phyloP scores from a whole-genome alignment of 2,888 invertebrate genomes.

The Nomada fucata region DNA sequence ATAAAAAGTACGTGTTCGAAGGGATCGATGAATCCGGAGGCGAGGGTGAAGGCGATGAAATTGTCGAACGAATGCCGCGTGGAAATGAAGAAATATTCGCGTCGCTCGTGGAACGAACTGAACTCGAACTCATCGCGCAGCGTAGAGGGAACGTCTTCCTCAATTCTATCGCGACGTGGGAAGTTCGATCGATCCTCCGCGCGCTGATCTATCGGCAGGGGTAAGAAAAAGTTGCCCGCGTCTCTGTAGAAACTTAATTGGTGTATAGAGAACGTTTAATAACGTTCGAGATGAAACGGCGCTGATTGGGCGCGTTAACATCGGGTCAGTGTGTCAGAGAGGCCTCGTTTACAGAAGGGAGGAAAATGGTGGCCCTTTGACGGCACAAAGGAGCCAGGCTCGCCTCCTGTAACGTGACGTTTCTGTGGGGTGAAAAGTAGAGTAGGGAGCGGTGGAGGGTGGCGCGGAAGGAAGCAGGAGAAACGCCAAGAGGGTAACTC shows the following conservation, averaged over 20 bases:
- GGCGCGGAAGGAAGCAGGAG: constrained; percentile 24
- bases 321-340: constrained; percentile 79
- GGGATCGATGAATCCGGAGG: too few species aligned
- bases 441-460: constrained; percentile 24
- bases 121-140: too few species aligned
- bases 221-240: not conserved
- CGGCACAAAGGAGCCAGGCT: constrained; percentile 47
- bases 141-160: too few species aligned
- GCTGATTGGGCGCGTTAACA: constrained; percentile 61
- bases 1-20: too few species aligned
- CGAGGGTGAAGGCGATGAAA: too few species aligned
- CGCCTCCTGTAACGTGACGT: constrained; percentile 45
- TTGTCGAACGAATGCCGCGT: too few species aligned
- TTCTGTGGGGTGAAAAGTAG: constrained; percentile 55
- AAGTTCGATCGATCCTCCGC: not conserved
- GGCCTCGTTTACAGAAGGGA: constrained; percentile 36
- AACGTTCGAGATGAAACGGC: not conserved
- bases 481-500: constrained; percentile 29
- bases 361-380: constrained; percentile 43
- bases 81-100: too few species aligned
- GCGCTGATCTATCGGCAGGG: not conserved
- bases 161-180: too few species aligned
- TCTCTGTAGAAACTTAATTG: not conserved
- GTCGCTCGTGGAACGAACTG: too few species aligned
- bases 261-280: constrained; percentile 16